These are phyloP conservation scores for Cephalopholis sonnerati DNA, from an alignment of 2,113 vertebrate species.

Conservation along the genomic window DNA sequence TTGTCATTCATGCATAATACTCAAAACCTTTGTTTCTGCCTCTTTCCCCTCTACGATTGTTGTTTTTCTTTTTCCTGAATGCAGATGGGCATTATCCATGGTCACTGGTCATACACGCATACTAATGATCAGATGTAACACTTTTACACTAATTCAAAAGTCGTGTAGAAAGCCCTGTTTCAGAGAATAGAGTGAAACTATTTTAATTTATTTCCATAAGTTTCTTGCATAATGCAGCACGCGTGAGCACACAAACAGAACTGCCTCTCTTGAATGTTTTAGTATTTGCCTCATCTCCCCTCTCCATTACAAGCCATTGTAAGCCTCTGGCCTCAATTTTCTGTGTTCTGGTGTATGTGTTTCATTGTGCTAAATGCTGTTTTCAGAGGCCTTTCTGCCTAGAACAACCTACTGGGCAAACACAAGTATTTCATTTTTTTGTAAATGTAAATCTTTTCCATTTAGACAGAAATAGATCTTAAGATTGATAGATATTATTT, in stretches of 20 bases:
- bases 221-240: slow-evolving; percentile 33
- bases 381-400: background rate
- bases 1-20: slow-evolving; percentile 25
- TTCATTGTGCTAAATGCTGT: background rate
- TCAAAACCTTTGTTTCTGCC: slow-evolving; percentile 25
- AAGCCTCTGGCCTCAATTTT: slow-evolving; percentile 1
- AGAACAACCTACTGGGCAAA: background rate
- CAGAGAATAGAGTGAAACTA: background rate
- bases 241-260: background rate
- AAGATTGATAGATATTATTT: too few relatives aligned
- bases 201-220: background rate
- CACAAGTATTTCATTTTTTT: background rate
- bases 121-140: background rate
- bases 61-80: background rate
- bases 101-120: slow-evolving; percentile 13
- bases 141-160: background rate
- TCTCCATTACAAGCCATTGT: background rate
- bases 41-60: background rate
- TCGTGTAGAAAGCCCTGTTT: background rate
- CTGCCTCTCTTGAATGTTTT: slow-evolving; percentile 47
- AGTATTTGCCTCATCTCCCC: slow-evolving; percentile 14
- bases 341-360: background rate
- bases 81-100: background rate
- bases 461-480: too few relatives aligned
- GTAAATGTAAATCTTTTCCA: too few relatives aligned